Evolutionary conservation across 2,888 invertebrate genomes (phyloP), one percentile per base, ranked within the genome.

Genomic region (Phalera bucephala): DNA sequence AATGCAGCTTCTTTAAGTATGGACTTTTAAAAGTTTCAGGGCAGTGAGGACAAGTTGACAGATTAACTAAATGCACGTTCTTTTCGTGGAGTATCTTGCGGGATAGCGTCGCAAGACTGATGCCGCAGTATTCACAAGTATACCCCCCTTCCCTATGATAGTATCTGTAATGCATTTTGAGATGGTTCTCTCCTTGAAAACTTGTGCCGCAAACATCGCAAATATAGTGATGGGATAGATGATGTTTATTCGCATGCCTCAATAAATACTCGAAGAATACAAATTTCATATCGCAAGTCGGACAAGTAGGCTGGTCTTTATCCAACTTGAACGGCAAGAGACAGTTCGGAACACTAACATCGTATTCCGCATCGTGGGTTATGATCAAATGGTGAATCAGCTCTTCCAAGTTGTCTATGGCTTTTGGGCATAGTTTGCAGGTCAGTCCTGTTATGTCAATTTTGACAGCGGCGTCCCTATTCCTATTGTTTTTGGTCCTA

Each of bases 151-250:
- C 80, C 34, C 80, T 72, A 15, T 88, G 88, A 29, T 88, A 89
- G 35, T 89, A 88, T 14, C 89, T 69, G 21, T 84, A 77, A 37
- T 89, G 89, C 89, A 89, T 89, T 55, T 80, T 80, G 43, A 89
- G 58, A 47, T 88, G 87, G 20, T 86, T 87, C 41, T 89, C 88
- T 0, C 88, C 88, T 64, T 88, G 89, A 37, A 89, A 89, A 35
- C 88, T 88, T 0, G 84, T 83, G 0, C 88, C 88, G 17, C 89
- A 89, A 0, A 88, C 81, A 19, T 89, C 88, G 22, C 89, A 89
- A 2, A 87, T 87, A 22, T 86, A 89, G 26, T 86, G 84, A n/a
- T 89, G 89, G 0, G 80, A 74, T 0, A 89, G 51, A 38, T 89
- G 88, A 12, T 85, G 66, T 37, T 88, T 89, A 35, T 89, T 89